These are phyloP conservation scores for Falco rusticolus DNA, from an alignment of 2,797 vertebrate genomes.

Conservation along the genomic window DNA sequence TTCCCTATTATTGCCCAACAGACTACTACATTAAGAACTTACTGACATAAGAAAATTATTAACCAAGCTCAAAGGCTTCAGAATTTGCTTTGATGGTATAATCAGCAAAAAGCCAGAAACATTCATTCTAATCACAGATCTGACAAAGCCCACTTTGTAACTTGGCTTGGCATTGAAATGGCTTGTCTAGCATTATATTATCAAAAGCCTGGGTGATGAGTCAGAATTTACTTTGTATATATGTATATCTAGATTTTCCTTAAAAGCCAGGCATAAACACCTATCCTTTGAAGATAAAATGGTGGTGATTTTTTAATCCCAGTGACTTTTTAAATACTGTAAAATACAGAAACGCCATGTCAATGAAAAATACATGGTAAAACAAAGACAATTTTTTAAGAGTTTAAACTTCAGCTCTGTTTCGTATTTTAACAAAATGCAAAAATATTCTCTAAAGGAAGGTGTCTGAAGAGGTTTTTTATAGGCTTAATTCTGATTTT, in stretches of 20 bases:
- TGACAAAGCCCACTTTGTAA: neutral
- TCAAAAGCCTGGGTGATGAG: neutral
- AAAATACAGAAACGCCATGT: neutral
- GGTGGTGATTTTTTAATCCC: neutral
- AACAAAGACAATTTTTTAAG: neutral
- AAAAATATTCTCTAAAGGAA: neutral
- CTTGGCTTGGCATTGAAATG: neutral
- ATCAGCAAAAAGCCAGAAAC: conserved; percentile 21
- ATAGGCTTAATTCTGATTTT: neutral
- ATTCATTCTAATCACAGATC: conserved; percentile 11
- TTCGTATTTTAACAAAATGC: neutral
- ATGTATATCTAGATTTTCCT: neutral
- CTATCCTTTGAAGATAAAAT: neutral
- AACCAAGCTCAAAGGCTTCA: neutral
- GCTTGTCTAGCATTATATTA: neutral
- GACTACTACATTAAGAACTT: neutral
- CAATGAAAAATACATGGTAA: neutral
- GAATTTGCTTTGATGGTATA: neutral
- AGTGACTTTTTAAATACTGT: neutral
- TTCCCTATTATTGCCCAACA: neutral
- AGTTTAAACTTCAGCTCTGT: neutral
- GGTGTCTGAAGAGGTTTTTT: neutral
- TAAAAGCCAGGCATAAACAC: neutral
- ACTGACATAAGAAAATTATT: neutral
- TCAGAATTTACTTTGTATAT: neutral